Evolutionary conservation across 2,888 invertebrate genomes (phyloP).

Genomic region (Limulus polyphemus): DNA sequence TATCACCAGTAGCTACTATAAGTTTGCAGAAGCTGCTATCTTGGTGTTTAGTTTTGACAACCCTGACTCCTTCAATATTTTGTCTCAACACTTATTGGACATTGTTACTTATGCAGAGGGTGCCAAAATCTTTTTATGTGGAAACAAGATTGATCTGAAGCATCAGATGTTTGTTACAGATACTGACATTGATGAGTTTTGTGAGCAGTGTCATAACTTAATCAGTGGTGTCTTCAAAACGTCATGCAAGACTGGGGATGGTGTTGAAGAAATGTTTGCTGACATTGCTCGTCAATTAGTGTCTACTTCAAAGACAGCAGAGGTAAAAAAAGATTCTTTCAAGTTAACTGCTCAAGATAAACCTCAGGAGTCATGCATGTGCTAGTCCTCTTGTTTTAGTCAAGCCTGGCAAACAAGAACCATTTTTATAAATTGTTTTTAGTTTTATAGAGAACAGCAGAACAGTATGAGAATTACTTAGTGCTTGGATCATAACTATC

Average conservation of each 20-base stretch:
- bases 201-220: constrained; percentile 65
- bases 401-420: too few species aligned
- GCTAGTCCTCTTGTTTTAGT: constrained; percentile 1
- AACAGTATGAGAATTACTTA: too few species aligned
- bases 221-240: constrained; percentile 78
- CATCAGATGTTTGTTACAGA: constrained; percentile 55
- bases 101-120: constrained; percentile 88
- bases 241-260: constrained; percentile 74
- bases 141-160: constrained; percentile 66
- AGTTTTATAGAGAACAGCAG: too few species aligned
- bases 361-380: constrained; percentile 17
- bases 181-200: constrained; percentile 75
- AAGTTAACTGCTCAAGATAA: constrained; percentile 23
- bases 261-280: constrained; percentile 76
- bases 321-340: constrained; percentile 35
- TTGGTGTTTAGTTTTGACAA: constrained; percentile 82
- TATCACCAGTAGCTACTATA: constrained; percentile 87
- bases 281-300: constrained; percentile 71
- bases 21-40: constrained; percentile 87
- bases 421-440: too few species aligned
- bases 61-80: constrained; percentile 76
- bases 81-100: constrained; percentile 83
- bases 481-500: too few species aligned
- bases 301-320: constrained; percentile 64
- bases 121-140: constrained; percentile 87